These are phyloP conservation scores for Sarcophaga variegata DNA, from an alignment of 2,888 invertebrate genomes.

Conservation along the genomic window DNA sequence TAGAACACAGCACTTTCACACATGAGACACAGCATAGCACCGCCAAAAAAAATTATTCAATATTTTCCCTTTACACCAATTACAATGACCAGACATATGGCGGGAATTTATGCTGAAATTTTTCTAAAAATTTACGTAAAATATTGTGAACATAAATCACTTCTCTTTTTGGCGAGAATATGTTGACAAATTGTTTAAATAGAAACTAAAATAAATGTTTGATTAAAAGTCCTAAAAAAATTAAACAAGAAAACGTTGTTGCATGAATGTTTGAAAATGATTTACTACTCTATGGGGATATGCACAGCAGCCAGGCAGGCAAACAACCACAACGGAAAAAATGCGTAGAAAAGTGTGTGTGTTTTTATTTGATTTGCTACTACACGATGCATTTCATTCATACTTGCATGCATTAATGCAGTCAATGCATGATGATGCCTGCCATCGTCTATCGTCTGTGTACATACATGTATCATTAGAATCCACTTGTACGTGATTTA, in stretches of 20 bases:
- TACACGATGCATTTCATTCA: slow-evolving; percentile 26
- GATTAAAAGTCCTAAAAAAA: background rate
- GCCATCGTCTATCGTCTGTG: background rate
- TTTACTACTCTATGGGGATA: slow-evolving; percentile 51
- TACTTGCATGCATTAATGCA: slow-evolving; percentile 3
- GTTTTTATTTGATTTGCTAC: slow-evolving; percentile 18
- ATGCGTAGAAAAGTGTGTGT: slow-evolving; percentile 5
- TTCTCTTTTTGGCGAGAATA: background rate
- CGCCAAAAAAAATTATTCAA: background rate
- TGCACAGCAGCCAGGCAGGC: background rate
- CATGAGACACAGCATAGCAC: background rate
- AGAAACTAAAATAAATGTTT: slow-evolving; percentile 7
- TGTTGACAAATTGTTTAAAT: slow-evolving; percentile 1
- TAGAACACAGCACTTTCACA: background rate
- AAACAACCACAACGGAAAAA: background rate
- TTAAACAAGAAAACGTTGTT: background rate
- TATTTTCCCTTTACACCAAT: background rate
- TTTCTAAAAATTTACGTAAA: too few relatives aligned
- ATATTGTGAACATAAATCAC: slow-evolving; percentile 14
- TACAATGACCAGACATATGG: too few relatives aligned
- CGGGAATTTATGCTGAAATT: too few relatives aligned
- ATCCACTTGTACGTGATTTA: slow-evolving; percentile 78
- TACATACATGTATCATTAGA: slow-evolving; percentile 74
- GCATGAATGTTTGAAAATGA: slow-evolving; percentile 20
- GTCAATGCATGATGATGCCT: slow-evolving; percentile 1